Evolutionary conservation across 1,140 invertebrate genomes (phyloP).

Genomic region (Sarcophaga peregrina): DNA sequence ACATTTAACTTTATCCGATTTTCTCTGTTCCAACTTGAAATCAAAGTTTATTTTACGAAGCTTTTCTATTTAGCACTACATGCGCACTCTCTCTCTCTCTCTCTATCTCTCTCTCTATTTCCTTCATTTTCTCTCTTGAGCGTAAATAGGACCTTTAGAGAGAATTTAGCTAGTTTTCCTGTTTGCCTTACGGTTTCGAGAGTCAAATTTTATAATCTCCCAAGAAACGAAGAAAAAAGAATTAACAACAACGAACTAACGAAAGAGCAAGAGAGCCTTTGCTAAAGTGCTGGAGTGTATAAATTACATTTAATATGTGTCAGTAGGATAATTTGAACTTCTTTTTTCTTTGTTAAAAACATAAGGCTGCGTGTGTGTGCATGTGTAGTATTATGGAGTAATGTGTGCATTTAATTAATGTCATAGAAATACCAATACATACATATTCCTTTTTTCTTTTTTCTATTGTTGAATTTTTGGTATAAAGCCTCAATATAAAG

Average conservation of each 20-base stretch:
- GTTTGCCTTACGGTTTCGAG: too few relatives aligned
- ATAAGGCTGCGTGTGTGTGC: neutral
- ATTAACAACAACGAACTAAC: neutral
- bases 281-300: neutral
- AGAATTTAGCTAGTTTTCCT: too few relatives aligned
- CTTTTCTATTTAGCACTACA: neutral
- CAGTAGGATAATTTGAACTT: constrained; percentile 31
- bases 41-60: too few relatives aligned
- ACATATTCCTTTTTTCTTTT: neutral
- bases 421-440: neutral
- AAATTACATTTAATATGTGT: constrained; percentile 38
- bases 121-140: neutral
- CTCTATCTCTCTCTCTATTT: neutral
- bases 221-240: neutral
- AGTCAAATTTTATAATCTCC: too few relatives aligned
- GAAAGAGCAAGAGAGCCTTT: neutral
- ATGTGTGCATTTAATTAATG: constrained; percentile 1
- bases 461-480: too few relatives aligned
- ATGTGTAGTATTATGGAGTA: constrained; percentile 1
- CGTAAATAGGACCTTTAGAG: too few relatives aligned
- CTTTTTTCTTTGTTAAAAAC: neutral
- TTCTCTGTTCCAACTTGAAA: too few relatives aligned
- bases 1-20: too few relatives aligned
- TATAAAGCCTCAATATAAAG: too few relatives aligned
- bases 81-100: neutral